A percentile compares a stretch with the other conserved stretches of the same genome.
phyloP scores from a whole-genome alignment of 1,140 invertebrate species.

The Trigoniulus corallinus region DNA sequence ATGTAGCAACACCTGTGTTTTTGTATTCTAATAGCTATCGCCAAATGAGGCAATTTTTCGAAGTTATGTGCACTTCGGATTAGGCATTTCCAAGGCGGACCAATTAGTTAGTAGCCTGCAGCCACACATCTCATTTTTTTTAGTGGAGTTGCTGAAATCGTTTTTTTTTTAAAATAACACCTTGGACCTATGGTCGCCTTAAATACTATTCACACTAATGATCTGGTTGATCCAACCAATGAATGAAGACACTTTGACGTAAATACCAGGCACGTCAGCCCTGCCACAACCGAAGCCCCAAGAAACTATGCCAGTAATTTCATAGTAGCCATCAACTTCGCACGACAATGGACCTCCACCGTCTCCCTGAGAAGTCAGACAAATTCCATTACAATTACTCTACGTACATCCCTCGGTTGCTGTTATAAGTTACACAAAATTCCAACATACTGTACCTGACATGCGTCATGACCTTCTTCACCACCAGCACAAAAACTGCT shows the following conservation, averaged over 20 bases:
- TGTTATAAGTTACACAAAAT: background rate
- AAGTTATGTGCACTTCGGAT: too few species aligned
- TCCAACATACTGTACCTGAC: slow-evolving; percentile 44
- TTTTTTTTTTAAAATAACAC: too few species aligned
- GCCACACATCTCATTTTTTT: too few species aligned
- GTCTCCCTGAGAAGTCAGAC: slow-evolving; percentile 47
- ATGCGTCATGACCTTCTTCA: slow-evolving; percentile 79
- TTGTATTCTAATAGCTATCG: too few species aligned
- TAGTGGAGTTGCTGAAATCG: too few species aligned
- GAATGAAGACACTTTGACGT: slow-evolving; percentile 83
- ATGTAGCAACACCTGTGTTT: too few species aligned
- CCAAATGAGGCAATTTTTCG: too few species aligned
- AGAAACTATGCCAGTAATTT: slow-evolving; percentile 73
- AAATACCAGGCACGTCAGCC: slow-evolving; percentile 75
- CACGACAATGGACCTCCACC: slow-evolving; percentile 81
- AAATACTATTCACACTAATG: slow-evolving; percentile 84
- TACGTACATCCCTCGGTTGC: too few species aligned
- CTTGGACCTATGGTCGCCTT: too few species aligned
- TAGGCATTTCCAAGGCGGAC: too few species aligned
- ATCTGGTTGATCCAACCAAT: slow-evolving; percentile 96
- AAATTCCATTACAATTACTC: background rate
- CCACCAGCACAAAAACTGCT: slow-evolving; percentile 86
- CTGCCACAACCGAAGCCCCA: slow-evolving; percentile 86
- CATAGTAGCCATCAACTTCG: slow-evolving; percentile 80
- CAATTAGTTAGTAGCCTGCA: too few species aligned